Conservation (phyloP, 1,140 invertebrate species). For the Bombus consobrinus region DNA sequence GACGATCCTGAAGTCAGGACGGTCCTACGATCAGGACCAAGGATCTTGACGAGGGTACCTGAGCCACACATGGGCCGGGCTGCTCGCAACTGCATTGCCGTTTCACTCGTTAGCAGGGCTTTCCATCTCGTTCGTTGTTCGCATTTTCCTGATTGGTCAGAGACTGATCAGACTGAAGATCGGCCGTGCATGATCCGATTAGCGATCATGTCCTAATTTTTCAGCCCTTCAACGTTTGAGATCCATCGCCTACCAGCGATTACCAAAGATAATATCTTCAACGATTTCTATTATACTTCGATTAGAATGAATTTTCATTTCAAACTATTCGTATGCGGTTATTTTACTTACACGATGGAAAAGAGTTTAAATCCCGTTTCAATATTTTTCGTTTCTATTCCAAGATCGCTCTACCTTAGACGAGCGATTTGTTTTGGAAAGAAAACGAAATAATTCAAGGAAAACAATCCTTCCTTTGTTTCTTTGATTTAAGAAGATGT, state of each 20-base stretch:
- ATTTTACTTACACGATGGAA: too few relatives aligned
- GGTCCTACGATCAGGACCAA: constrained; percentile 58
- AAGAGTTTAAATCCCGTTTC: background rate
- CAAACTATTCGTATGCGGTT: background rate
- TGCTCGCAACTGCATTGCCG: constrained; percentile 81
- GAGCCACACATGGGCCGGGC: constrained; percentile 81
- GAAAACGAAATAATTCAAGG: background rate
- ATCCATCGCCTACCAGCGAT: constrained; percentile 46
- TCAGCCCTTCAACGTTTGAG: constrained; percentile 54
- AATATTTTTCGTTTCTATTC: background rate
- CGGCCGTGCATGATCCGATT: constrained; percentile 64
- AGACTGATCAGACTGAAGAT: constrained; percentile 70
- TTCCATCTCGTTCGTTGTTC: constrained; percentile 80
- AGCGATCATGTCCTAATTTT: constrained; percentile 68
- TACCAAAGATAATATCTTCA: constrained; percentile 41
- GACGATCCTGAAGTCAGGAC: constrained; percentile 55
- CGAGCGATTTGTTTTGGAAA: background rate
- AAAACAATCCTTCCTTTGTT: background rate
- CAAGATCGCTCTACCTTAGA: too few relatives aligned
- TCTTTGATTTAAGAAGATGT: background rate
- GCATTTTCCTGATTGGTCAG: constrained; percentile 80
- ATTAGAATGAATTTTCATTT: background rate
- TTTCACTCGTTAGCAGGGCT: constrained; percentile 80
- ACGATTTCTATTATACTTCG: background rate
- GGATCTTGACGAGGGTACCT: constrained; percentile 80